Conservation (phyloP, 2,797 vertebrate genomes). For the Austrolebias charrua region DNA sequence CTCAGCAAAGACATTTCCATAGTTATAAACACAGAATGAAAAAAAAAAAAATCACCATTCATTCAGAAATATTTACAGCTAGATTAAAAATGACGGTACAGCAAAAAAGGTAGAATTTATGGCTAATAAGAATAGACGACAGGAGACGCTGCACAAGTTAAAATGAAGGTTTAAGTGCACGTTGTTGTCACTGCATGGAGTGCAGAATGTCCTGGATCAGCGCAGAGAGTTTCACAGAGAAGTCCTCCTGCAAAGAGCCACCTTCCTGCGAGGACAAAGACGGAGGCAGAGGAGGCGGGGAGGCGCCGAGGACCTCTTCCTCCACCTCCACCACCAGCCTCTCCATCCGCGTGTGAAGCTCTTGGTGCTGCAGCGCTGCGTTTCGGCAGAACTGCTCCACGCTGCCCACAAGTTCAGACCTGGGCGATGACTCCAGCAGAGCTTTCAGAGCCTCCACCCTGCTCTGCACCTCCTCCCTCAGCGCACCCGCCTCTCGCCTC, state of each 20-base stretch:
- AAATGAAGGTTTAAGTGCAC: neutral
- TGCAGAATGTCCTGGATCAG: slow-evolving; percentile 80
- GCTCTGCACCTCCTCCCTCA: slow-evolving; percentile 64
- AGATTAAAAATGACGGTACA: slow-evolving; percentile 14
- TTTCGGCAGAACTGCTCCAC: slow-evolving; percentile 75
- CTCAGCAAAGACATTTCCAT: slow-evolving; percentile 22
- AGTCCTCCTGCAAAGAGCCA: slow-evolving; percentile 74
- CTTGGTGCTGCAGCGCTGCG: slow-evolving; percentile 57
- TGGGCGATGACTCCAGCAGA: slow-evolving; percentile 40
- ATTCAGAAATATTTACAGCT: slow-evolving; percentile 57
- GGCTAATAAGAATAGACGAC: neutral
- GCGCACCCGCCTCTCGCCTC: slow-evolving; percentile 65
- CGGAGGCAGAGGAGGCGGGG: slow-evolving; percentile 6
- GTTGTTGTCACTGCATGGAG: slow-evolving; percentile 58
- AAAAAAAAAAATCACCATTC: slow-evolving; percentile 11
- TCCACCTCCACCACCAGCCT: slow-evolving; percentile 62
- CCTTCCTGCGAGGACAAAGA: slow-evolving; percentile 36
- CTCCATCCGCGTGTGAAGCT: slow-evolving; percentile 66
- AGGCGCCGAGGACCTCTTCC: slow-evolving; percentile 42
- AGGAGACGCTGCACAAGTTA: neutral
- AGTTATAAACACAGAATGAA: slow-evolving; percentile 24
- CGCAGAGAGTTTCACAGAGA: slow-evolving; percentile 74
- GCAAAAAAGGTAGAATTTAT: slow-evolving; percentile 3
- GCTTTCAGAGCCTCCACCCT: slow-evolving; percentile 59
- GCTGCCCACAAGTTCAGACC: slow-evolving; percentile 38